A percentile compares a stretch with the other conserved stretches of the same genome.
These are phyloP conservation scores for Mus spretus DNA, from an alignment of 2,797 vertebrate species.

Conservation along the genomic window DNA sequence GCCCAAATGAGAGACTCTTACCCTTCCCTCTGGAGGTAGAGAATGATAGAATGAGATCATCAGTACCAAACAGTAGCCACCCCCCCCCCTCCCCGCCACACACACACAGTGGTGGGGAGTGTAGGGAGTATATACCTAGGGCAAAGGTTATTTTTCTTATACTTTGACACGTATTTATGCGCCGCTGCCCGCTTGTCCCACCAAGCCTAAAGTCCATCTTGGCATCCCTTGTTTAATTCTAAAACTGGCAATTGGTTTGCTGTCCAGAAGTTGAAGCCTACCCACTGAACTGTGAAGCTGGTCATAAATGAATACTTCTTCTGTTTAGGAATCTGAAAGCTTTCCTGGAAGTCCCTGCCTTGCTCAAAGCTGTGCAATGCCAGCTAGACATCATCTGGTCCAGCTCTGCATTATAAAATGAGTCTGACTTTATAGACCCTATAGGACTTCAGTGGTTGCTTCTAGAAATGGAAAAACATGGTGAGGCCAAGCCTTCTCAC, in stretches of 20 bases:
- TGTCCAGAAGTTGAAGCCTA: constrained; percentile 61
- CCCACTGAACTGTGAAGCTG: constrained; percentile 41
- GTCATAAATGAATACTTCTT: constrained; percentile 67
- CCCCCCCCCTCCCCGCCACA: not conserved
- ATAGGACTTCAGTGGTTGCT: constrained; percentile 23
- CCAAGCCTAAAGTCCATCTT: constrained; percentile 27
- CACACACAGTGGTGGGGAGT: too few species aligned
- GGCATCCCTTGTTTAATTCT: constrained; percentile 38
- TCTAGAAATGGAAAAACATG: constrained; percentile 78
- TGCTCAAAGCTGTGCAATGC: constrained; percentile 64
- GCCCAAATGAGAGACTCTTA: not conserved
- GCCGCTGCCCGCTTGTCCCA: not conserved
- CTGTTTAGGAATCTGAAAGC: constrained; percentile 67
- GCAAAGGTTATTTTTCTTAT: constrained; percentile 56
- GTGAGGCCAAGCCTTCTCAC: constrained; percentile 55
- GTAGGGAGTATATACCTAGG: not conserved
- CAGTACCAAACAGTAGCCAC: too few species aligned
- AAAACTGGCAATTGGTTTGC: constrained; percentile 1
- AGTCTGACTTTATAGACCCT: constrained; percentile 67
- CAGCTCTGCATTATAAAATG: constrained; percentile 56
- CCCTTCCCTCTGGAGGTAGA: too few species aligned
- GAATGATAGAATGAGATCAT: not conserved
- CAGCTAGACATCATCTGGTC: constrained; percentile 59
- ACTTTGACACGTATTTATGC: not conserved
- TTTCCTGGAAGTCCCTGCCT: constrained; percentile 58